Evolutionary conservation across 2,888 invertebrate genomes (phyloP), one percentile per base, ranked within the genome.

Genomic region (Drosophila mimetica): DNA sequence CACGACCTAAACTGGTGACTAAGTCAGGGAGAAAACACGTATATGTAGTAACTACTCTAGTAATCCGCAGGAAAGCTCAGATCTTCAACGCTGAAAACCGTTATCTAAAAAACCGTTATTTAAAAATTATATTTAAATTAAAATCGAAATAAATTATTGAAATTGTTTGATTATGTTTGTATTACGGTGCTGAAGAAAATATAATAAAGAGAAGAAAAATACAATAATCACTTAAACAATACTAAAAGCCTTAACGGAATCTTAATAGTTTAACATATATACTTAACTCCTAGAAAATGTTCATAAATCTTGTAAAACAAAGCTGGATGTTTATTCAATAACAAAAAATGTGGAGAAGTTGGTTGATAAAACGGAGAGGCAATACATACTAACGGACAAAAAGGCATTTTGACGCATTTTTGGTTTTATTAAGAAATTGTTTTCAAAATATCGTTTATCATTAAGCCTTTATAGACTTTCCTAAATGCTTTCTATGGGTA

Each of bases 1-100:
- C 81, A 86, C 85, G 79, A 82, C 86, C 86, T 63, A 84, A 84
- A 58, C 65, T 70, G 86, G 77, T 81, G 86, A 86, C 80, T 86
- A 86, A 77, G 65, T 67, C 58, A 59, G n/a, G 30, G 64, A 57
- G 47, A 64, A 55, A 70, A 75, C 59, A 58, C 54, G 51, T 58
- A 42, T n/a, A n/a, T n/a, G n/a, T 32, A 44, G 20, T 37, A 50
- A 9, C 28, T 46, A 30, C 55, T 39, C 42, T 25, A 30, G 48
- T 50, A 64, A 55, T 44, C 55, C 64, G 50, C 51, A 55, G 69
- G 58, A 63, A 59, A 64, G 73, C 71, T 69, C 58, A 30, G 71
- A 74, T 67, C 58, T 72, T 71, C 59, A 61, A 34, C 34, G 0
- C 13, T 13, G 32, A 32, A n/a, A 6, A 22, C 22, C 22, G 6